phyloP scores from a whole-genome alignment of 2,888 invertebrate genomes.

The Anagyrus pseudococci region DNA sequence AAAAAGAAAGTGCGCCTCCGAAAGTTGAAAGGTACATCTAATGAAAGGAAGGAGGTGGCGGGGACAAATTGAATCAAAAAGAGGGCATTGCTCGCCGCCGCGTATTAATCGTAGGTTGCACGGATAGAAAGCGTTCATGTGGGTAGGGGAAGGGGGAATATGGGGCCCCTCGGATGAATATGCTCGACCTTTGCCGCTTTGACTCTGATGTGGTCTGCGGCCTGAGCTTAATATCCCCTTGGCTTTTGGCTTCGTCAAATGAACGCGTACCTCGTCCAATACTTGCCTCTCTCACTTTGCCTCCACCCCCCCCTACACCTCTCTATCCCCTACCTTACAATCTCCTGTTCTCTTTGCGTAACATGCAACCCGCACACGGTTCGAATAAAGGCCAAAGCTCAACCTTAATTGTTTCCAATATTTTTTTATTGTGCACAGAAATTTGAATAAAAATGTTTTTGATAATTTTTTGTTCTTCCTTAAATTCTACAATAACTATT shows the following conservation, averaged over 20 bases:
- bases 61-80: too few species aligned
- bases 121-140: too few species aligned
- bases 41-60: too few species aligned
- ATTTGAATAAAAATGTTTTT: too few species aligned
- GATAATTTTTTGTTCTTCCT: too few species aligned
- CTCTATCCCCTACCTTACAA: slow-evolving; percentile 36
- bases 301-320: neutral
- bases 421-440: slow-evolving; percentile 26
- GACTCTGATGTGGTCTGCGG: slow-evolving; percentile 61
- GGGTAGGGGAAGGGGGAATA: slow-evolving; percentile 42
- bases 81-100: too few species aligned
- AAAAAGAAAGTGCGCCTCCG: too few species aligned
- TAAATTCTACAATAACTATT: too few species aligned
- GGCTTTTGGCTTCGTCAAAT: slow-evolving; percentile 59
- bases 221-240: slow-evolving; percentile 58
- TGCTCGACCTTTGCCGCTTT: slow-evolving; percentile 50
- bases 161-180: slow-evolving; percentile 50
- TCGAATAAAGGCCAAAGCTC: slow-evolving; percentile 13
- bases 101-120: too few species aligned
- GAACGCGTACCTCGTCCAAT: slow-evolving; percentile 52
- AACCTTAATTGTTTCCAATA: slow-evolving; percentile 17
- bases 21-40: too few species aligned
- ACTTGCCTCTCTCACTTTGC: slow-evolving; percentile 44
- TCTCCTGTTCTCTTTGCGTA: too few species aligned
- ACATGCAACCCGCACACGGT: slow-evolving; percentile 19